Conservation (phyloP, 1,140 invertebrate genomes). For the Drosophila quadrilineata region DNA sequence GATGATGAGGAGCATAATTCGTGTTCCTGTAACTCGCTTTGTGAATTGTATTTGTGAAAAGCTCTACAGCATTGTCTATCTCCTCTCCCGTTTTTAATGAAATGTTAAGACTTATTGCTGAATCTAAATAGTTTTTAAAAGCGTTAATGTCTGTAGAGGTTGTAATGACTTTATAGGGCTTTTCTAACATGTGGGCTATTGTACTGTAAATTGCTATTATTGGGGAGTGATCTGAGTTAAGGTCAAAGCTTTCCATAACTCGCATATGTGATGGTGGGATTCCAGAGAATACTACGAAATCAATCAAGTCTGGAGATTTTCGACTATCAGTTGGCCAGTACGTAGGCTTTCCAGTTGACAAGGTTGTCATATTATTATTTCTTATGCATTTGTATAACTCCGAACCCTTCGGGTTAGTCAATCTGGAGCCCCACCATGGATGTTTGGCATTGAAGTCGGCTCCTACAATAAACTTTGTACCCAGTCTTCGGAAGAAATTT, state of each 20-base stretch:
- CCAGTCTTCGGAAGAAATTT: background rate
- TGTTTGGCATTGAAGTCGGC: slow-evolving; percentile 26
- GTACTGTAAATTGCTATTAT: slow-evolving; percentile 24
- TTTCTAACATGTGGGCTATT: slow-evolving; percentile 9
- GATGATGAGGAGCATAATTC: background rate
- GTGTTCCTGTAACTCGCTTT: slow-evolving; percentile 3
- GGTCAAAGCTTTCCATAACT: background rate
- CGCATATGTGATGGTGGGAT: slow-evolving; percentile 26
- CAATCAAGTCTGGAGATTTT: slow-evolving; percentile 77
- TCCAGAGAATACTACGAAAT: slow-evolving; percentile 70
- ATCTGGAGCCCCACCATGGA: background rate
- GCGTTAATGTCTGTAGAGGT: slow-evolving; percentile 32
- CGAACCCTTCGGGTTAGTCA: background rate
- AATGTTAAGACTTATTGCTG: slow-evolving; percentile 20
- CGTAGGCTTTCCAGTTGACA: slow-evolving; percentile 72
- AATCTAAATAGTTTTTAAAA: slow-evolving; percentile 26
- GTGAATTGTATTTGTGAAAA: slow-evolving; percentile 33
- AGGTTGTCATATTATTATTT: slow-evolving; percentile 34
- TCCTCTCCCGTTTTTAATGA: slow-evolving; percentile 26
- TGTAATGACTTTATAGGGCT: slow-evolving; percentile 13
- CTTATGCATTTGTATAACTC: slow-evolving; percentile 49
- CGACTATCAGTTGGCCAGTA: slow-evolving; percentile 76
- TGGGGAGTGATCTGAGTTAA: slow-evolving; percentile 9
- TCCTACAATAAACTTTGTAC: background rate
- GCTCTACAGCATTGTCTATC: slow-evolving; percentile 36